Conservation (phyloP, 2,797 vertebrate genomes). For the Arnoldichthys spilopterus region DNA sequence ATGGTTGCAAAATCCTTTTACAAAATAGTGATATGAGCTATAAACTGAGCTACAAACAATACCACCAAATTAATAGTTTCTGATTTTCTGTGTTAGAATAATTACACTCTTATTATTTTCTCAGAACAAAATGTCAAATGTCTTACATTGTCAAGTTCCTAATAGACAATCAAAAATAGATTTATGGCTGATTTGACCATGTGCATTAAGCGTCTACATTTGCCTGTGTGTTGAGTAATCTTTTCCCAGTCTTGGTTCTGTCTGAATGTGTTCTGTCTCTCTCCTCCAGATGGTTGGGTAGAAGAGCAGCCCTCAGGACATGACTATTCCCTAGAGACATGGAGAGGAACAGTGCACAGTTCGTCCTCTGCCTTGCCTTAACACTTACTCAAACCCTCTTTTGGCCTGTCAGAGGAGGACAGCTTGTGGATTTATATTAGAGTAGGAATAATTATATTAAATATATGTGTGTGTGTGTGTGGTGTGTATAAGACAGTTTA, state of each 20-base stretch:
- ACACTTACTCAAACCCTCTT: conserved; percentile 22
- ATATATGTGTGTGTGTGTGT: too few species aligned
- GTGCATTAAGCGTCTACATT: background rate
- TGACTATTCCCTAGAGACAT: conserved; percentile 15
- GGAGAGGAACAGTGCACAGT: conserved; percentile 30
- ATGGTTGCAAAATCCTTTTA: too few species aligned
- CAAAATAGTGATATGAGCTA: too few species aligned
- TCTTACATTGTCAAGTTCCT: too few species aligned
- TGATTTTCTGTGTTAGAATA: too few species aligned
- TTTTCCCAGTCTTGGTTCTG: conserved; percentile 3
- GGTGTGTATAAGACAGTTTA: too few species aligned
- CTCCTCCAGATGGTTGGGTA: conserved; percentile 32
- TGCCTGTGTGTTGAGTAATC: background rate
- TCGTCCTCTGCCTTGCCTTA: conserved; percentile 21
- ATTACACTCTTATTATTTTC: too few species aligned
- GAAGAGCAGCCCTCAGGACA: conserved; percentile 6
- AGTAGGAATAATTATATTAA: too few species aligned
- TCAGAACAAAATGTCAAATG: too few species aligned
- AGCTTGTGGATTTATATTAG: conserved; percentile 18
- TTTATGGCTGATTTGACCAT: background rate
- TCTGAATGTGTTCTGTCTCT: conserved; percentile 12
- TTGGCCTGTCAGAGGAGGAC: conserved; percentile 30
- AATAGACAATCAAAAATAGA: too few species aligned
- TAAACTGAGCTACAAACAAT: too few species aligned
- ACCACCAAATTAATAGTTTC: too few species aligned